These are phyloP conservation scores for Augiades crinisus DNA, from an alignment of 2,888 invertebrate genomes.

Conservation along the genomic window DNA sequence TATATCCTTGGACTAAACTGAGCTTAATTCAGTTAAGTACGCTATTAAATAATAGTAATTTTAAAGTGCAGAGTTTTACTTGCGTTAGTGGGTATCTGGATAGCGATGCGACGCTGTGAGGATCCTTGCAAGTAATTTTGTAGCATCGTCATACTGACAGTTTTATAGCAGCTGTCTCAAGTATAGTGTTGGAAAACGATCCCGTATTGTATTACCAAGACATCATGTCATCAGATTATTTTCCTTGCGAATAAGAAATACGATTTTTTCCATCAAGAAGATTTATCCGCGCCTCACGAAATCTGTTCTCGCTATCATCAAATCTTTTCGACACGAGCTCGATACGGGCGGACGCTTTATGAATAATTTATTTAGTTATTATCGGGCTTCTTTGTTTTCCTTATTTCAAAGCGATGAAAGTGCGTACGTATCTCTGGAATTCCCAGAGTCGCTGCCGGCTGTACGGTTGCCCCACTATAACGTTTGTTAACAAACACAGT, in stretches of 20 bases:
- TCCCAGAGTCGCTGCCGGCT: conserved; percentile 13
- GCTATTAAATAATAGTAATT: conserved; percentile 1
- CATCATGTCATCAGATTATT: conserved; percentile 43
- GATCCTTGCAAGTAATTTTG: conserved; percentile 59
- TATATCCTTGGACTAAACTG: neutral
- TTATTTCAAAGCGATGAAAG: conserved; percentile 42
- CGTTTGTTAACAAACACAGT: conserved; percentile 44
- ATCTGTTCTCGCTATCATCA: conserved; percentile 49
- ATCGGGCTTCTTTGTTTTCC: conserved; percentile 48
- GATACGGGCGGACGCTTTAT: conserved; percentile 50
- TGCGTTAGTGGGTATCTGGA: conserved; percentile 42
- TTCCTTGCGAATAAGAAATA: conserved; percentile 32
- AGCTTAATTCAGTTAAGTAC: neutral
- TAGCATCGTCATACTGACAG: conserved; percentile 57
- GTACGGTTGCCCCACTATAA: conserved; percentile 38
- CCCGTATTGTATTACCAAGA: conserved; percentile 38
- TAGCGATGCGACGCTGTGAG: conserved; percentile 44
- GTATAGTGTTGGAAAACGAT: conserved; percentile 56
- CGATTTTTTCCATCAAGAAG: conserved; percentile 9
- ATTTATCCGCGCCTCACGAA: conserved; percentile 32
- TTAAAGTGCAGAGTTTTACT: neutral
- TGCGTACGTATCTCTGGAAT: conserved; percentile 24
- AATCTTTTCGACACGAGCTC: conserved; percentile 51
- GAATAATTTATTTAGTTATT: conserved; percentile 65
- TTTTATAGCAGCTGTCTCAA: conserved; percentile 61